Evolutionary conservation across 2,113 vertebrate species (phyloP), one percentile per base, ranked within the genome.

Genomic region (Rhipidura dahli): DNA sequence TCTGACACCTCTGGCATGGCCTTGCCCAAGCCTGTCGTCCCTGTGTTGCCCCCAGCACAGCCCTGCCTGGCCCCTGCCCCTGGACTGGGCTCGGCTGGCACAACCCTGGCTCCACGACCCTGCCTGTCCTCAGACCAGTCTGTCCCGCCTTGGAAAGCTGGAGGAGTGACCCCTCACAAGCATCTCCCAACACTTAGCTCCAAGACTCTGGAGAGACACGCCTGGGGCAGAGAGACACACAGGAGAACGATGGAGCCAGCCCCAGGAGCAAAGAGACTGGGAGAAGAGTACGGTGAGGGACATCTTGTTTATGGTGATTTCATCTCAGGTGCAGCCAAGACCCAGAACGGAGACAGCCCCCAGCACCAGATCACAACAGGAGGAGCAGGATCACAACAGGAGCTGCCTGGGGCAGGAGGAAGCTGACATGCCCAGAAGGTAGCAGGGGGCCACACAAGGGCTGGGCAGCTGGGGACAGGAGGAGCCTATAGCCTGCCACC

Each of bases 401-500:
- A 94, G 97, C 96, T 97, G 95, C 97, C 96, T 39, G 66, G 44
- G 81, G 76, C 69, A 57, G 73, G 66, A 86, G 87, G 81, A 90
- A 97, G 73, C 60, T 82, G 83, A 57, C 22, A 6, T 56, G 11
- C 37, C 79, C 53, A 59, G 42, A 89, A 93, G 37, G 27, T 61
- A 93, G 59, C 8, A 7, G 26, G 33, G 24, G 23, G 50, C 3
- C 68, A 42, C 60, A 70, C 33, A 53, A 78, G 40, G 61, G 68
- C 40, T 89, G 42, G 30, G 56, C 5, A 13, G 49, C 33, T 15
- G 30, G 37, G 49, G 22, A 39, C 47, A 56, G 60, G 23, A 85
- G 49, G 15, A 85, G 2, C 7, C 50, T 6, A 1, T 21, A 42
- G 33, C 20, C 44, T 90, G 21, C 47, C 51, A 22, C 35, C 23